Evolutionary conservation across 1,140 invertebrate genomes (phyloP).

Genomic region (Papilio polytes): DNA sequence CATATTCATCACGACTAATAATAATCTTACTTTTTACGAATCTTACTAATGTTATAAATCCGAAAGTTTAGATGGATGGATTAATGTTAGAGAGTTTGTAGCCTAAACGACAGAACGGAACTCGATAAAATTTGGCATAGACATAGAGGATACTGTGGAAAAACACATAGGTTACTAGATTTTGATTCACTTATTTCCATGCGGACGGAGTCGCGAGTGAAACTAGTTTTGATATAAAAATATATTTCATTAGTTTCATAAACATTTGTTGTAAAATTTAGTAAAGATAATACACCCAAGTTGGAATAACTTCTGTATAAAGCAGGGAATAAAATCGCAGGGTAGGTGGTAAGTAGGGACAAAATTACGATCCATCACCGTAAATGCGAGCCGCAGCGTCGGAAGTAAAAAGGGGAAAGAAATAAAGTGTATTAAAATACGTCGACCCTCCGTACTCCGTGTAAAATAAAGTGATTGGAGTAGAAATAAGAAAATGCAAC

Average conservation of each 20-base stretch:
- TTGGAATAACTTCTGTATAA: conserved; percentile 16
- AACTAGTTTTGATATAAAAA: no score
- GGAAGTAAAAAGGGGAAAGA: conserved; percentile 38
- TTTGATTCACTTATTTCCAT: no score
- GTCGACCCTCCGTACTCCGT: conserved; percentile 30
- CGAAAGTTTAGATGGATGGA: no score
- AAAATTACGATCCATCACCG: conserved; percentile 39
- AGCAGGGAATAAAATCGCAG: conserved; percentile 22
- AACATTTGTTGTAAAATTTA: background rate
- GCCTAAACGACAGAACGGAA: no score
- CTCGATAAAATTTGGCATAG: no score
- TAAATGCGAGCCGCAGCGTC: conserved; percentile 31
- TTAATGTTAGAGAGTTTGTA: no score
- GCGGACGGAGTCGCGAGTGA: no score
- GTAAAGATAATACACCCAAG: conserved; percentile 25
- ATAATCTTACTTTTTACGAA: no score
- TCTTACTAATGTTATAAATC: no score
- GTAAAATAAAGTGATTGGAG: conserved; percentile 36
- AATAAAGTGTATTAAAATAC: conserved; percentile 39
- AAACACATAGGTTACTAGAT: no score
- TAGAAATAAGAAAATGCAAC: conserved; percentile 32
- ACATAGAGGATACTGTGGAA: no score
- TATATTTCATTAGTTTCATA: background rate
- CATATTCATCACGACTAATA: no score
- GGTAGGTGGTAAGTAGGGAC: conserved; percentile 26